phyloP scores from a whole-genome alignment of 2,113 vertebrate species.

The Ascaphus truei region DNA sequence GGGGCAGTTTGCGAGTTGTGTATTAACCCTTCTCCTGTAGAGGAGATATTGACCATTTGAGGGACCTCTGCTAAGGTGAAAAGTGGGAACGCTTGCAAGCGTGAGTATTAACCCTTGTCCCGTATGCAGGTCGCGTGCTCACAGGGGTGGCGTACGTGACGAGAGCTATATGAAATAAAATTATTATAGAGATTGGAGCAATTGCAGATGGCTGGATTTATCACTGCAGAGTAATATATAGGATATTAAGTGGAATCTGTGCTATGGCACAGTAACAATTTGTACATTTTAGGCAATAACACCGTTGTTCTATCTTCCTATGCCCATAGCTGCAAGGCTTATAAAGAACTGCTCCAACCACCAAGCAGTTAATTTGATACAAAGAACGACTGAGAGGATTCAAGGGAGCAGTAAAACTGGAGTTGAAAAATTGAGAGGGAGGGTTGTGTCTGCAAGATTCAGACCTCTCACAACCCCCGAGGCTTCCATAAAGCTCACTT shows the following conservation, averaged over 20 bases:
- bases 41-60: no score
- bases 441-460: slow-evolving; percentile 16
- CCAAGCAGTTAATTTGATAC: slow-evolving; percentile 15
- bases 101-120: no score
- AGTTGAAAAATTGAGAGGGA: slow-evolving; percentile 14
- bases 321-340: neutral
- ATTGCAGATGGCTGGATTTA: no score
- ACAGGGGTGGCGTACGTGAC: no score
- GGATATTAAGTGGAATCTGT: no score
- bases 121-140: no score
- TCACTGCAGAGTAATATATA: slow-evolving; percentile 4
- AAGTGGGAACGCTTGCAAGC: no score
- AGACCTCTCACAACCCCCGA: slow-evolving; percentile 1
- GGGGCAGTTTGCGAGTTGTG: no score
- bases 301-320: neutral
- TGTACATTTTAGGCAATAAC: slow-evolving; percentile 2
- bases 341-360: slow-evolving; percentile 16
- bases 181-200: neutral
- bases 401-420: slow-evolving; percentile 22
- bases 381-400: slow-evolving; percentile 1
- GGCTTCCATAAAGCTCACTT: slow-evolving; percentile 25
- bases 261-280: no score
- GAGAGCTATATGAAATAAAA: no score
- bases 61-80: no score
- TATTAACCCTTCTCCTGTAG: no score